phyloP scores from a whole-genome alignment of 2,797 vertebrate genomes.

The Ctenopoma multispine region DNA sequence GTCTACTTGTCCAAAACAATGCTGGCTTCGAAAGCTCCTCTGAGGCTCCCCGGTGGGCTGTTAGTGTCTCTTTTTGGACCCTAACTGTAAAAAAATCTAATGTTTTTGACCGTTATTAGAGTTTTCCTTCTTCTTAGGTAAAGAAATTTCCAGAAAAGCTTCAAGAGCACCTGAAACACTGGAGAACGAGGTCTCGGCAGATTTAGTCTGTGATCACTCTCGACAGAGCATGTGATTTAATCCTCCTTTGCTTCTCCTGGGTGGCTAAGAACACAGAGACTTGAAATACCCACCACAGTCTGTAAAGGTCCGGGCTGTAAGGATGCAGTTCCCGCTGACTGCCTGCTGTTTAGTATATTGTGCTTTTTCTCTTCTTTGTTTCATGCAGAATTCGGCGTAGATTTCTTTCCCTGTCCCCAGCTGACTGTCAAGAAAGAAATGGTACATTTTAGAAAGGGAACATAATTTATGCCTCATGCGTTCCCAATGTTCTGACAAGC shows the following conservation, averaged over 20 bases:
- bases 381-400: neutral
- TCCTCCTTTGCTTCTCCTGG: constrained; percentile 52
- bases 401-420: constrained; percentile 2
- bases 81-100: constrained; percentile 34
- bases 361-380: constrained; percentile 4
- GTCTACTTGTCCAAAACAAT: constrained; percentile 15
- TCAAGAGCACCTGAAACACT: neutral
- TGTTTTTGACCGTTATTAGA: constrained; percentile 22
- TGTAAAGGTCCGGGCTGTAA: constrained; percentile 1
- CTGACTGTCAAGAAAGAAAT: constrained; percentile 42
- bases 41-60: constrained; percentile 26
- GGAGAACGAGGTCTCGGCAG: constrained; percentile 22
- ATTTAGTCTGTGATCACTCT: constrained; percentile 34
- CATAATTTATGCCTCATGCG: neutral
- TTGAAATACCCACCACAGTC: constrained; percentile 35
- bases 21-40: constrained; percentile 16
- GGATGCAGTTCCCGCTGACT: neutral
- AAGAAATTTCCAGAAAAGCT: neutral
- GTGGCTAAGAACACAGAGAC: constrained; percentile 41
- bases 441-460: constrained; percentile 12
- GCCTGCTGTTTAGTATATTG: neutral
- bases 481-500: neutral
- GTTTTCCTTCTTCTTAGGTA: constrained; percentile 1
- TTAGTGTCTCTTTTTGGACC: neutral
- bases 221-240: constrained; percentile 62